These are phyloP conservation scores for Seriola aureovittata DNA, from an alignment of 2,113 vertebrate genomes.

Conservation along the genomic window DNA sequence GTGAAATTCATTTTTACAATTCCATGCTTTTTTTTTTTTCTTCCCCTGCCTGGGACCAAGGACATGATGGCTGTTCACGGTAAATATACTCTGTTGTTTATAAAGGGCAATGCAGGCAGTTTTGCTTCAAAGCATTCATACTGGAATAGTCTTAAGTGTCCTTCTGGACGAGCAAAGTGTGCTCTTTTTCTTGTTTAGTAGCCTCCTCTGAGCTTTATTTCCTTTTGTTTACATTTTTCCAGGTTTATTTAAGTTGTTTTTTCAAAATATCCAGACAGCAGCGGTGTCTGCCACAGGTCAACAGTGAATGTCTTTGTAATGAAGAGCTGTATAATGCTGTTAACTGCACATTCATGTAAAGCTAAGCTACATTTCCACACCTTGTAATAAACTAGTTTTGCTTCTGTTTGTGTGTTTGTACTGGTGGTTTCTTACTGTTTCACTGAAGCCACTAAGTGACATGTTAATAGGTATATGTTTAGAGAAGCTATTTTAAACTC, in stretches of 20 bases:
- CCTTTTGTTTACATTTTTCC: slow-evolving; percentile 66
- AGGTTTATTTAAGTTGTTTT: slow-evolving; percentile 51
- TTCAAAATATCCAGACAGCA: neutral
- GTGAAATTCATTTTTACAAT: slow-evolving; percentile 9
- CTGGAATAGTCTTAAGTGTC: slow-evolving; percentile 62
- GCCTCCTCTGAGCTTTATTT: slow-evolving; percentile 43
- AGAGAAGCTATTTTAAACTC: too few species aligned
- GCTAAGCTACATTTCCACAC: slow-evolving; percentile 44
- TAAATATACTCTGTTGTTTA: slow-evolving; percentile 1
- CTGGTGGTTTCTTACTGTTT: neutral
- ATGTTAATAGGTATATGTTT: neutral
- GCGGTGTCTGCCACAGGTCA: slow-evolving; percentile 32
- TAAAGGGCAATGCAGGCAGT: neutral
- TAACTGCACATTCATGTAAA: slow-evolving; percentile 38
- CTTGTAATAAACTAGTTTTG: slow-evolving; percentile 75
- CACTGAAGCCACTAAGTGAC: neutral
- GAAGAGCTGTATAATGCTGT: slow-evolving; percentile 33
- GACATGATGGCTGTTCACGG: slow-evolving; percentile 8
- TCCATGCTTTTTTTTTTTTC: neutral
- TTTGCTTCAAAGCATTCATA: slow-evolving; percentile 40
- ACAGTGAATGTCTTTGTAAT: slow-evolving; percentile 55
- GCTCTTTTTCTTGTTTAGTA: slow-evolving; percentile 26
- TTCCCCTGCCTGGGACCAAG: slow-evolving; percentile 48
- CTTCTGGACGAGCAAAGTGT: slow-evolving; percentile 15
- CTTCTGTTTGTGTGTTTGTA: slow-evolving; percentile 21